phyloP scores from a whole-genome alignment of 2,113 vertebrate genomes.

The Neolamprologus hecqui region DNA sequence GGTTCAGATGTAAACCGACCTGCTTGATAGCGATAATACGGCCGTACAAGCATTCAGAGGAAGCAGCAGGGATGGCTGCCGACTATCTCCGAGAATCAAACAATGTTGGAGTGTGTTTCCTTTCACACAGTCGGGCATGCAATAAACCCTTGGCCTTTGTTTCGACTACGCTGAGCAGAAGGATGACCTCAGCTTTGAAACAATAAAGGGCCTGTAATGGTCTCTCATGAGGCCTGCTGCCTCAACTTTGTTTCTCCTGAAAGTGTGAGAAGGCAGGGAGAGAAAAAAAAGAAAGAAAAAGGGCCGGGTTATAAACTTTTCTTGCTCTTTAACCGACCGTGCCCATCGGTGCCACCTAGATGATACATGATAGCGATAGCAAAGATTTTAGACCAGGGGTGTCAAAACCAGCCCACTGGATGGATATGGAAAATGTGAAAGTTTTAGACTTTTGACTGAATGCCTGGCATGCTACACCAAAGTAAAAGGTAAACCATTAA shows the following conservation, averaged over 20 bases:
- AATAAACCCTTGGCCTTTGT: conserved; percentile 96
- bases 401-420: not conserved
- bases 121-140: conserved; percentile 94
- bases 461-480: not conserved
- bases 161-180: conserved; percentile 84
- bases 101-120: conserved; percentile 92
- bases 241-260: conserved; percentile 93
- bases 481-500: not conserved
- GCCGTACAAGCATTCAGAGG: not conserved
- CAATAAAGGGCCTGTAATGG: conserved; percentile 95
- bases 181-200: conserved; percentile 99
- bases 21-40: not conserved
- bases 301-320: conserved; percentile 30
- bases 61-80: conserved; percentile 40
- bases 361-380: not conserved
- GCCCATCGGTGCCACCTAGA: conserved; percentile 8
- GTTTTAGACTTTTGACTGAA: not conserved
- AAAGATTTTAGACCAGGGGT: not conserved
- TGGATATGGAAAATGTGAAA: not conserved
- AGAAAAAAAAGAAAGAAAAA: not conserved
- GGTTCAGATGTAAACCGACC: not conserved
- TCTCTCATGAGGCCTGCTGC: conserved; percentile 88
- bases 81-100: conserved; percentile 74
- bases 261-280: conserved; percentile 49
- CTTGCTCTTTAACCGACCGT: conserved; percentile 6